These are phyloP conservation scores for Hyposoter didymator DNA, from an alignment of 2,888 invertebrate species.

Conservation along the genomic window DNA sequence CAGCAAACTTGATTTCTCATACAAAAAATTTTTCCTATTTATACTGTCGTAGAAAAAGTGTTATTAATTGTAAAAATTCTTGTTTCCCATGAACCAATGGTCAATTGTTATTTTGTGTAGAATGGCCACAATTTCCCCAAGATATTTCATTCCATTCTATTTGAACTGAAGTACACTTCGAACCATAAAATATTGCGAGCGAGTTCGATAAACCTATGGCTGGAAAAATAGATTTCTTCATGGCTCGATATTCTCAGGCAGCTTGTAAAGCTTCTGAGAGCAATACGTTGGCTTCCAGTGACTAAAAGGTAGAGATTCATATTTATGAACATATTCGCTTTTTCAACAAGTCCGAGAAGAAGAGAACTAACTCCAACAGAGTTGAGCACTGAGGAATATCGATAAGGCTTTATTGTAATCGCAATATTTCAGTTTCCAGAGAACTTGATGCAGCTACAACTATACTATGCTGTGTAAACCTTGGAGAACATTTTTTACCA, in stretches of 20 bases:
- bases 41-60: not conserved
- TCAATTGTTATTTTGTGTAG: not conserved
- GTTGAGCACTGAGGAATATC: not conserved
- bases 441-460: not conserved
- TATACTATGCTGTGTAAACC: not conserved
- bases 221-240: not conserved
- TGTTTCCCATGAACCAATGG: not conserved
- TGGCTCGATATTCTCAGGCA: not conserved
- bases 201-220: not conserved
- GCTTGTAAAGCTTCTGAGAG: not conserved
- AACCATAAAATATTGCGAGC: not conserved
- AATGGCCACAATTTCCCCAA: not conserved
- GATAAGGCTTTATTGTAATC: not conserved
- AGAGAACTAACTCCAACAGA: not conserved
- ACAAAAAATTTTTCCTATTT: too few species aligned
- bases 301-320: not conserved
- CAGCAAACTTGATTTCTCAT: too few species aligned
- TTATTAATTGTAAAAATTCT: not conserved
- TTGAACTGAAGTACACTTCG: not conserved
- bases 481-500: slow-evolving; percentile 7
- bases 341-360: not conserved
- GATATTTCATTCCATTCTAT: not conserved
- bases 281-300: not conserved
- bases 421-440: not conserved
- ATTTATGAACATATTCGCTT: slow-evolving; percentile 4